Base-by-base conservation (phyloP, 1,140 invertebrate species). In the Drosophila rhopaloa region DNA sequence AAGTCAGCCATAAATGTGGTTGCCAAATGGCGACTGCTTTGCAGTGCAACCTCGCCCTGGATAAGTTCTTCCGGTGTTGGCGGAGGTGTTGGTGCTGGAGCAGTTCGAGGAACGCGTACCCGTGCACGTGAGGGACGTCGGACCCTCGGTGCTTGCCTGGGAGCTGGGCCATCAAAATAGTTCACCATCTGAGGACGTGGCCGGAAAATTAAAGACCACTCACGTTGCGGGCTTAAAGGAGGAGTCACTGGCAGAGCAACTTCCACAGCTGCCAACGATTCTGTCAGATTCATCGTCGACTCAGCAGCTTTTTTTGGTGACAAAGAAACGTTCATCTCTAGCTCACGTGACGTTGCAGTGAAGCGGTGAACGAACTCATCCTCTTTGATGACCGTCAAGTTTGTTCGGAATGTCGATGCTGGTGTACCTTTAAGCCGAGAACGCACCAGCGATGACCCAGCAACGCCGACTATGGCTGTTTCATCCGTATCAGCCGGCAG, bases 381-480 rank as follows among this genome's bases (percentile, higher is more conserved):
- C 58, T 86, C 82, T 24, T 83, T 35, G 9, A 86, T 86, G 7
- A 63, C 75, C 35, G 82, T 47, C n/a, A 86, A 51, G 16, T 32
- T 35, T 0, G 58, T 67, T 7, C 56, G 78, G 50, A 74, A 84
- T 0, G 37, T 77, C 4, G 77, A 75, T 1, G 63, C 37, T 5
- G 29, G 32, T 1, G 41, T 37, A 9, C 13, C 47, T 24, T 58
- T 61, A 13, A 29, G 19, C 2, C 75, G 63, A 5, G 24, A 50
- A 16, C 29, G 11, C 19, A 51, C 24, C 13, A 48, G 8, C 2
- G 37, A 14, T 13, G 40, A 38, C 4, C 24, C 29, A 24, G 13
- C 4, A 16, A 19, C 19, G 2, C 14, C 46, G 16, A 38, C 2
- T 1, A 48, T 0, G 11, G 37, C 38, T 0, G 66, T 62, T 47